A percentile compares a stretch with the other conserved stretches of the same genome.
Conservation (phyloP, 64 coral and sea anemone genomes). For the Actinia tenebrosa region DNA sequence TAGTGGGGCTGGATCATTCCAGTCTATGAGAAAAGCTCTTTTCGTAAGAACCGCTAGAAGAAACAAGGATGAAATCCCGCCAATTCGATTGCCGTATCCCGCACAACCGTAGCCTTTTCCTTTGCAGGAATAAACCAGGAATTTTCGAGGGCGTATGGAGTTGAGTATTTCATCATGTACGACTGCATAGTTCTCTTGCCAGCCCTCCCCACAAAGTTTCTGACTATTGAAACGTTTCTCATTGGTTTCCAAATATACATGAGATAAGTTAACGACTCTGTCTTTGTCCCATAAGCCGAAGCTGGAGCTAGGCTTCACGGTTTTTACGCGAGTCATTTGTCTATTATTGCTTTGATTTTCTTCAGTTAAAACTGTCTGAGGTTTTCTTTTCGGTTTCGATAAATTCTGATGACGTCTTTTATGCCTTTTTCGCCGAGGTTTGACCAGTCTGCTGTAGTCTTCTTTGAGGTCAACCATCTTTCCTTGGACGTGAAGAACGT, state of each 20-base stretch:
- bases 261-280: background rate
- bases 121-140: slow-evolving; percentile 47
- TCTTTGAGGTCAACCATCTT: slow-evolving; percentile 1
- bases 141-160: slow-evolving; percentile 2
- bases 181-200: slow-evolving; percentile 34
- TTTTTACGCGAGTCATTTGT: background rate
- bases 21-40: slow-evolving; percentile 53
- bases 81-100: slow-evolving; percentile 53
- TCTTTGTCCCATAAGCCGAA: slow-evolving; percentile 10
- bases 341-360: background rate
- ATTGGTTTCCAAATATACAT: background rate
- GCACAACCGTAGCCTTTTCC: slow-evolving; percentile 45
- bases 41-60: slow-evolving; percentile 46
- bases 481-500: slow-evolving; percentile 8
- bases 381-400: background rate
- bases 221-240: background rate
- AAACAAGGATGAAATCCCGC: slow-evolving; percentile 43
- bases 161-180: slow-evolving; percentile 45
- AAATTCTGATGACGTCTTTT: background rate
- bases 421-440: background rate
- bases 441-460: background rate
- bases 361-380: background rate
- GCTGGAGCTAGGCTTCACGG: background rate
- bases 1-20: slow-evolving; percentile 28
- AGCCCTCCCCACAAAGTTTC: slow-evolving; percentile 30